Evolutionary conservation across 1,140 invertebrate genomes (phyloP), one percentile per base, ranked within the genome.

Genomic region (Diachasmimorpha longicaudata): DNA sequence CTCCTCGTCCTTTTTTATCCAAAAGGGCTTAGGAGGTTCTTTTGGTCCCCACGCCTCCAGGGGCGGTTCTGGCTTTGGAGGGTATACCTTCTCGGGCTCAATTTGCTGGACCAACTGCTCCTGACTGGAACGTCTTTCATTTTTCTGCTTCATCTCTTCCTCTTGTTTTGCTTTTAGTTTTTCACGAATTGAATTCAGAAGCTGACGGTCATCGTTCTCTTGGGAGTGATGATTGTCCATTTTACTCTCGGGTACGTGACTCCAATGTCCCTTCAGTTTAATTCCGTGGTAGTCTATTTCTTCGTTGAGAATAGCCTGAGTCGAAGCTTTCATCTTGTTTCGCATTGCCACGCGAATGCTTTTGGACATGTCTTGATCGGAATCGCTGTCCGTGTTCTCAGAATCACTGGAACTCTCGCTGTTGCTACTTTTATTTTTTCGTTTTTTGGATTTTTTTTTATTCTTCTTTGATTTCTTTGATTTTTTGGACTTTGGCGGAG

Each of bases 321-420:
- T 84, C 63, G 87, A 82, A 8, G 80, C 77, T 80, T 85, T 90
- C 74, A 89, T 88, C 72, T 92, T 92, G 75, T 93, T 93, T 23
- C 93, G 87, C 93, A 93, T 93, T 0, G 92, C 90, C 0, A 94
- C 92, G 1, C 92, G 89, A 79, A 93, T 93, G 66, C 92, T 93
- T 48, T 90, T 90, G 0, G 91, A 90, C 67, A 85, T 89, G 77
- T 92, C 91, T 9, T 86, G 87, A 63, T 87, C 85, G 0, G 87
- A 88, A 74, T 91, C 89, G 13, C 85, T 90, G 16, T 90, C 90
- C 4, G 89, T 89, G 76, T 90, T 91, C 4, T 91, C 91, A 0
- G 88, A 90, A 42, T 91, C 90, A 19, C 83, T 88, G 2, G 84
- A 85, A 2, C 88, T 89, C 4, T 88, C 88, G 10, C 89, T 90